Base-by-base conservation (phyloP, 1,140 invertebrate genomes). In the Drosophila pruinosa region DNA sequence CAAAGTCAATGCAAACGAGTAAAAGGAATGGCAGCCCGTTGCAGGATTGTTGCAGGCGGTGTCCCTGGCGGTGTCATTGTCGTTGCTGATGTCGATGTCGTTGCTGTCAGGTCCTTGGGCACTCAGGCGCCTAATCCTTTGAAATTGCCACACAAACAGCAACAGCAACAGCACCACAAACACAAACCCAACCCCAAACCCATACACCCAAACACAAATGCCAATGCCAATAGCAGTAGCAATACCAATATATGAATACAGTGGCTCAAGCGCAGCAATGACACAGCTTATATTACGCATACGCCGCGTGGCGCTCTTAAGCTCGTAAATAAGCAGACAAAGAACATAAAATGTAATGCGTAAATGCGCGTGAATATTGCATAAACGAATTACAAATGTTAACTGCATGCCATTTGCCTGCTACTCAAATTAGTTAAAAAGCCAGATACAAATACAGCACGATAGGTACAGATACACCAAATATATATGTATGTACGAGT, bases 111-210 rank as follows among this genome's bases (percentile, higher is more conserved):
- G 75, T 83, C 72, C 82, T 81, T 71, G 81, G 65, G 78, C 81
- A 81, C 41, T 88, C 73, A 68, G 72, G 78, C 65, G 82, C 70
- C 72, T 86, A 86, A 86, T 86, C 81, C 82, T 86, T 81, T 81
- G 81, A 85, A 85, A 85, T 71, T 85, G 75, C 79, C 67, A 69
- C 57, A 64, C 47, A 76, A 36, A 61, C 58, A 41, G 8, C 21
- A 45, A 45, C 17, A 22, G 2, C 47, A 26, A 21, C 36, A 38
- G 12, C 22, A 38, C 31, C 6, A 19, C 34, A 36, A 6, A 41
- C 12, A 31, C 31, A 47, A 12, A 57, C 14, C 17, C 12, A 24
- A 19, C 47, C 21, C 12, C 36, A 12, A 64, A 52, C 34, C 26
- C 22, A 34, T 52, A 59, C 36, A 15, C 21, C 62, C 45, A 39